Evolutionary conservation across 1,140 invertebrate species (phyloP).

Genomic region (Hylaeus anthracinus): DNA sequence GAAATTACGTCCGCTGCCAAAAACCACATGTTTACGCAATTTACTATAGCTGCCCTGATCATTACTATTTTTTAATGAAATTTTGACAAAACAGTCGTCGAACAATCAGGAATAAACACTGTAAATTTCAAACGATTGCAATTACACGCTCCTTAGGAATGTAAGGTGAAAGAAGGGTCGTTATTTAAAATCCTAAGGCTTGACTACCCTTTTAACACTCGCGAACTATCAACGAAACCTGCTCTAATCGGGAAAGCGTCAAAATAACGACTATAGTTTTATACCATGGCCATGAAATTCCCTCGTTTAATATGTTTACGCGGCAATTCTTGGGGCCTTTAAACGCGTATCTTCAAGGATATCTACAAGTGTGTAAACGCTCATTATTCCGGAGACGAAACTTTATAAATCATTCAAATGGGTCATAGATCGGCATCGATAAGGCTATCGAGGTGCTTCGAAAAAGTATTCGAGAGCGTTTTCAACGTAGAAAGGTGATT

Average conservation of each 20-base stretch:
- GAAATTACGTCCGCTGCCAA: too few species aligned
- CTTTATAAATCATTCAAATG: constrained; percentile 31
- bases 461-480: too few species aligned
- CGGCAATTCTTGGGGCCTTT: neutral
- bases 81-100: too few species aligned
- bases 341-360: constrained; percentile 1
- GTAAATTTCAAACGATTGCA: too few species aligned
- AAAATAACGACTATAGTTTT: constrained; percentile 36
- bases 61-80: too few species aligned
- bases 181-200: too few species aligned
- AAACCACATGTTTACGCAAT: too few species aligned
- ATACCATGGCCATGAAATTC: constrained; percentile 23
- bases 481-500: too few species aligned
- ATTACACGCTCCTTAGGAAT: too few species aligned
- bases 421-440: constrained; percentile 30
- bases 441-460: neutral
- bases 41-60: too few species aligned
- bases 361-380: constrained; percentile 9
- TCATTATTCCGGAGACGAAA: constrained; percentile 13
- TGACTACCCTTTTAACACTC: constrained; percentile 2
- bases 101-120: too few species aligned
- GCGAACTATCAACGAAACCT: constrained; percentile 6
- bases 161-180: too few species aligned
- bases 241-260: constrained; percentile 26
- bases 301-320: constrained; percentile 34